phyloP scores from a whole-genome alignment of 2,797 vertebrate species.

The Varecia variegata region DNA sequence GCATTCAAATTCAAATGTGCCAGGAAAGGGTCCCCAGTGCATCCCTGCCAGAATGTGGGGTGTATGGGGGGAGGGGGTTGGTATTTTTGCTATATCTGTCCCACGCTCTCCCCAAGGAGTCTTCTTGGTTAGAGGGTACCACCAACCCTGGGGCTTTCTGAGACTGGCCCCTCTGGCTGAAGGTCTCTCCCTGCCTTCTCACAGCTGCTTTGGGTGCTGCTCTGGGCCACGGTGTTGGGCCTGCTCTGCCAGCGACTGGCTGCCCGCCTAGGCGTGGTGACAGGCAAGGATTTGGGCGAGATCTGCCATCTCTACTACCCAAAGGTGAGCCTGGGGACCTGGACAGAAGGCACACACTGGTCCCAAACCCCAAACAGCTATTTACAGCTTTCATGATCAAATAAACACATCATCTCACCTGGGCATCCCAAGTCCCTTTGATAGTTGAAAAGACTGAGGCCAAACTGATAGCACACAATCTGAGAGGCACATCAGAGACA shows the following conservation, averaged over 20 bases:
- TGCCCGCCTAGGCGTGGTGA: conserved; percentile 86
- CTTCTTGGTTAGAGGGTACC: not conserved
- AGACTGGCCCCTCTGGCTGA: not conserved
- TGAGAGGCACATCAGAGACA: not conserved
- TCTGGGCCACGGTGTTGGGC: conserved; percentile 85
- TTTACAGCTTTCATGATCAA: not conserved
- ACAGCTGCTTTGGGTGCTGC: conserved; percentile 88
- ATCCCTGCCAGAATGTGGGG: not conserved
- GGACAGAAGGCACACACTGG: not conserved
- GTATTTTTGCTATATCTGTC: not conserved
- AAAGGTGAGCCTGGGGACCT: conserved; percentile 81
- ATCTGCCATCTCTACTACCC: conserved; percentile 86
- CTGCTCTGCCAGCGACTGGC: conserved; percentile 86
- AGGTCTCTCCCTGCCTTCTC: not conserved
- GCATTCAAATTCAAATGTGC: not conserved
- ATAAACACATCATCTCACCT: not conserved
- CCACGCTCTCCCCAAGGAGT: not conserved
- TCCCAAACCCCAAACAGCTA: not conserved
- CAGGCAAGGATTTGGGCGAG: conserved; percentile 84
- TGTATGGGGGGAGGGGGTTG: fast-evolving
- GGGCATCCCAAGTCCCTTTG: not conserved
- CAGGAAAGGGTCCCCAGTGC: not conserved
- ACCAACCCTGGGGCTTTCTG: not conserved
- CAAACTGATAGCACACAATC: not conserved
- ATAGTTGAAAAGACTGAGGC: not conserved